A percentile compares a stretch with the other conserved stretches of the same genome.
These are phyloP conservation scores for Drosophila pectinifera DNA, from an alignment of 1,140 invertebrate genomes.

Conservation along the genomic window DNA sequence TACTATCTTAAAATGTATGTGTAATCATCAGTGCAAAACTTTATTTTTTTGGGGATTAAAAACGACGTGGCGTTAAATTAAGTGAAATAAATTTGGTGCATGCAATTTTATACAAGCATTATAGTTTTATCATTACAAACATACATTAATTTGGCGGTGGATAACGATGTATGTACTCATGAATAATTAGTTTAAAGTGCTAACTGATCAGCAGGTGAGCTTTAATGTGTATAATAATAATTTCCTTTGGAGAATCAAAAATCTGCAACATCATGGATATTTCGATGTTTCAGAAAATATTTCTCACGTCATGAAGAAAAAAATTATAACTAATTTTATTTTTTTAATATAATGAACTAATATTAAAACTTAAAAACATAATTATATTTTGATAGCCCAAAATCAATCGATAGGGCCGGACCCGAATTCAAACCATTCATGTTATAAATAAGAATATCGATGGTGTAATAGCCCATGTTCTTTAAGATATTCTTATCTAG, in stretches of 20 bases:
- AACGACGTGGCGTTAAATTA: not conserved
- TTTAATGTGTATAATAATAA: too few species aligned
- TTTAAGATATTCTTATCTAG: not conserved
- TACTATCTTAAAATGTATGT: not conserved
- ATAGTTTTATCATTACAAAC: not conserved
- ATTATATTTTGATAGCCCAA: too few species aligned
- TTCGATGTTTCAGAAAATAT: too few species aligned
- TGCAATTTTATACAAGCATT: slow-evolving; percentile 8
- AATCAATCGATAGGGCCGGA: too few species aligned
- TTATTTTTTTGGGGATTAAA: not conserved
- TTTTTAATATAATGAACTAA: too few species aligned
- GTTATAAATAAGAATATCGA: not conserved
- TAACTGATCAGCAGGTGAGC: not conserved
- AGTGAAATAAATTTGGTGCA: not conserved
- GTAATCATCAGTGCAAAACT: not conserved
- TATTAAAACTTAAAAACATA: too few species aligned
- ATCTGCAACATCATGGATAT: too few species aligned
- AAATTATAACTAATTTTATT: too few species aligned
- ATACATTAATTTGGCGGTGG: not conserved
- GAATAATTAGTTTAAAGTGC: not conserved
- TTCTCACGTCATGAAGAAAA: too few species aligned
- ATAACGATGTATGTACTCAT: not conserved
- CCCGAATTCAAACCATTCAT: too few species aligned
- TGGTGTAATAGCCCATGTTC: not conserved
- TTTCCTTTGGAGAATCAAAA: too few species aligned